A percentile compares a stretch with the other conserved stretches of the same genome.
Conservation (phyloP, 2,888 invertebrate species). For the Penaeus monodon region DNA sequence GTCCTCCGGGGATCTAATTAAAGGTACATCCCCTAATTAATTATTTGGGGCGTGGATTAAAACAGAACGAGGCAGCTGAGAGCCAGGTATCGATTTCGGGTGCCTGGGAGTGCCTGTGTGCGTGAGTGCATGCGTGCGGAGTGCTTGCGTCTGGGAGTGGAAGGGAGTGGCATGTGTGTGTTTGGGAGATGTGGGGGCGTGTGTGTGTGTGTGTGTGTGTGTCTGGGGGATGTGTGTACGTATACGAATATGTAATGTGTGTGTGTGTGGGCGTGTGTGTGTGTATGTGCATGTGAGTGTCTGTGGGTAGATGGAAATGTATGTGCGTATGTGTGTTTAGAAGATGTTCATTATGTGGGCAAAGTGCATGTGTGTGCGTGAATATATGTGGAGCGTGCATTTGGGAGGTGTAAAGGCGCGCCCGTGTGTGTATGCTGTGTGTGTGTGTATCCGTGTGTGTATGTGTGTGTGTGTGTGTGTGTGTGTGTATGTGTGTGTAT, state of each 20-base stretch:
- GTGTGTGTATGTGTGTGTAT: no score
- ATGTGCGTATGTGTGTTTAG: no score
- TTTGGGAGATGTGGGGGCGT: neutral
- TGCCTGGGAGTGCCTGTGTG: neutral
- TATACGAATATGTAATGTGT: neutral
- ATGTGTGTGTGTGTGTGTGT: no score
- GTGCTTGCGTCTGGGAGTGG: neutral
- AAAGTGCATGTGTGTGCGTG: neutral
- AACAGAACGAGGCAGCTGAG: conserved; percentile 35
- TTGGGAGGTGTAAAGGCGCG: no score
- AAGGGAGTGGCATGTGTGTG: neutral
- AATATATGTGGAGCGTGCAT: no score
- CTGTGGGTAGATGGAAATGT: no score
- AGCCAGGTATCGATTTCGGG: conserved; percentile 34
- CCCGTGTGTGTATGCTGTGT: no score
- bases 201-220: neutral
- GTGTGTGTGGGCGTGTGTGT: neutral
- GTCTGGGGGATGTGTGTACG: neutral
- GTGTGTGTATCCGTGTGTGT: no score
- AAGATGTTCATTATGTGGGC: no score
- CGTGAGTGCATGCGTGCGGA: neutral
- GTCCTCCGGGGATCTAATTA: conserved; percentile 35
- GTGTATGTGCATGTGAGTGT: neutral
- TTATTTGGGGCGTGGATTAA: conserved; percentile 52
- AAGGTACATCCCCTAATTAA: conserved; percentile 45